Evolutionary conservation across 2,797 vertebrate genomes (phyloP).

Genomic region (Kryptolebias ocellatus): DNA sequence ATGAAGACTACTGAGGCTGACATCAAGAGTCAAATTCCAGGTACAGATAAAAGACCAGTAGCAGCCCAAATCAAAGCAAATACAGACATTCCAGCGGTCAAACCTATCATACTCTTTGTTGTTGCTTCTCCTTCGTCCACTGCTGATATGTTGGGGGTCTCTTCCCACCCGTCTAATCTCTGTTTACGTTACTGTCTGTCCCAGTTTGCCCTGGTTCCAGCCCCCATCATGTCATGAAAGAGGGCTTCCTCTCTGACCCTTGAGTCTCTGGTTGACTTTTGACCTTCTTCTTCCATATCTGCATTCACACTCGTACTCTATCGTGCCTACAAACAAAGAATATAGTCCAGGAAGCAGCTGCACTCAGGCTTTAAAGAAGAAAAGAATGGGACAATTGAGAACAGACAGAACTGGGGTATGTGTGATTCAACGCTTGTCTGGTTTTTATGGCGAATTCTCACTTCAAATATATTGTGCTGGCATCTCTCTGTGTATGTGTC

Average conservation of each 20-base stretch:
- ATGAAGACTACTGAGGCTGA: background rate
- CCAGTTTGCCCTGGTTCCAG: slow-evolving; percentile 24
- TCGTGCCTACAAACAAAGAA: slow-evolving; percentile 21
- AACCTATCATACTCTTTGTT: slow-evolving; percentile 19
- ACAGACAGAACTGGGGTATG: slow-evolving; percentile 18
- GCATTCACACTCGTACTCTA: slow-evolving; percentile 18
- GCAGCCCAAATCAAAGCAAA: slow-evolving; percentile 24
- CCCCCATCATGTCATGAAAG: slow-evolving; percentile 33
- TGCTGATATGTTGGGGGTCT: slow-evolving; percentile 49
- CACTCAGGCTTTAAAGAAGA: slow-evolving; percentile 15
- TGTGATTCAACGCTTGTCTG: slow-evolving; percentile 58
- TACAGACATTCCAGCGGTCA: slow-evolving; percentile 18
- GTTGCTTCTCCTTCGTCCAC: slow-evolving; percentile 22
- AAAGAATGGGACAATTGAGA: slow-evolving; percentile 24
- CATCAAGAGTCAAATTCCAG: slow-evolving; percentile 20
- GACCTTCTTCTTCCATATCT: slow-evolving; percentile 40
- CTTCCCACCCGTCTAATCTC: slow-evolving; percentile 61
- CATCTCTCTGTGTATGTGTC: slow-evolving; percentile 33
- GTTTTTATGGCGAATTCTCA: slow-evolving; percentile 47
- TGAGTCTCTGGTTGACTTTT: slow-evolving; percentile 48
- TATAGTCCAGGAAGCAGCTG: slow-evolving; percentile 49
- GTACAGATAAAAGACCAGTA: slow-evolving; percentile 7
- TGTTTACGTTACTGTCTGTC: slow-evolving; percentile 66
- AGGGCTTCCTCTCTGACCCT: slow-evolving; percentile 65
- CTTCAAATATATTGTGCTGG: slow-evolving; percentile 57